A percentile compares a stretch with the other conserved stretches of the same genome.
Evolutionary conservation across 2,888 invertebrate genomes (phyloP).

Genomic region (Callimorpha dominula): DNA sequence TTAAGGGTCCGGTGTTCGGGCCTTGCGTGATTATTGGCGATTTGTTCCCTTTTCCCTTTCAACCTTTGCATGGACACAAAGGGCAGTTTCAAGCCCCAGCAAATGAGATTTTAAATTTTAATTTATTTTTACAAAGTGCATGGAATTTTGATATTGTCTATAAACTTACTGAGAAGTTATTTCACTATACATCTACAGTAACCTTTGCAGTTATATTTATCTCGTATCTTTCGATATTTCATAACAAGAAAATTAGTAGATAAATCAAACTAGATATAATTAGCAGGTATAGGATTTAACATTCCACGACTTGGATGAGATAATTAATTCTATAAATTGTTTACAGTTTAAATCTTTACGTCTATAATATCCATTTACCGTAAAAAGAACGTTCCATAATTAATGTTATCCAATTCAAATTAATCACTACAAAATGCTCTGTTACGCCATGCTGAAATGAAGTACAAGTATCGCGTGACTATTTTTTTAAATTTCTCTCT

Average conservation of each 20-base stretch:
- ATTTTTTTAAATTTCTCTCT: constrained; percentile 8
- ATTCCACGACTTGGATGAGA: background rate
- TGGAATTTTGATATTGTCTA: background rate
- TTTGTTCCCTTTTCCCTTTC: constrained; percentile 45
- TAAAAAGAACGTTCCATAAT: background rate
- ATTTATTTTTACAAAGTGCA: constrained; percentile 20
- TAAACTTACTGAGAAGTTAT: background rate
- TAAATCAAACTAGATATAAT: background rate
- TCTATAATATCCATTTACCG: background rate
- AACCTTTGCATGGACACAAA: constrained; percentile 36
- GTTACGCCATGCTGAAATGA: background rate
- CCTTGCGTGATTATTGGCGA: constrained; percentile 49
- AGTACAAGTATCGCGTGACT: constrained; percentile 33
- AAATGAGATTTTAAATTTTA: constrained; percentile 33
- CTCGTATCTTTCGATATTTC: background rate
- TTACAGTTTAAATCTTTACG: background rate
- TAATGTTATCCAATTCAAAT: background rate
- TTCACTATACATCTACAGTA: too few species aligned
- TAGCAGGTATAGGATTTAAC: background rate
- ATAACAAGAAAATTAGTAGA: background rate
- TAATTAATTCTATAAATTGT: background rate
- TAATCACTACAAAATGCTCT: background rate
- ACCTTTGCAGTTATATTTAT: too few species aligned
- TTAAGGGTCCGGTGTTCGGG: constrained; percentile 37
- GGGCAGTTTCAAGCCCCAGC: constrained; percentile 26